Evolutionary conservation across 2,888 invertebrate species (phyloP).

Genomic region (Nephrotoma flavescens): DNA sequence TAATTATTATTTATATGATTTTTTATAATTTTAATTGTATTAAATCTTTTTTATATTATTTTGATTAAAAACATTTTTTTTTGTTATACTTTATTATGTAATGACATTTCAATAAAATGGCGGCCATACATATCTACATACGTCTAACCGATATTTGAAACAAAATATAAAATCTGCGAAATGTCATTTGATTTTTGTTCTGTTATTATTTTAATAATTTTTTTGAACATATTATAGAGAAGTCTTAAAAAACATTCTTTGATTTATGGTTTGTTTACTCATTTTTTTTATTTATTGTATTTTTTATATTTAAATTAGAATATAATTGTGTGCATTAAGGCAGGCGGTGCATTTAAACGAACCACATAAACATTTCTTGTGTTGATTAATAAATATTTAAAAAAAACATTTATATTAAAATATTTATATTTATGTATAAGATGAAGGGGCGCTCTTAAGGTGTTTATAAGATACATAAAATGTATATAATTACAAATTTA

Average conservation of each 20-base stretch:
- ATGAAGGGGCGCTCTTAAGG: background rate
- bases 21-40: background rate
- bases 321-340: background rate
- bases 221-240: background rate
- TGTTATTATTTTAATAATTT: background rate
- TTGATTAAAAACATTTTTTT: background rate
- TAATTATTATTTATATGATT: background rate
- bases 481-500: background rate
- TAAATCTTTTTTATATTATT: background rate
- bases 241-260: background rate
- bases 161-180: background rate
- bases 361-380: background rate
- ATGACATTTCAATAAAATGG: background rate
- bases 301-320: background rate
- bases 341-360: background rate
- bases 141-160: background rate
- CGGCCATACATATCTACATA: background rate
- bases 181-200: background rate
- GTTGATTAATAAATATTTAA: background rate
- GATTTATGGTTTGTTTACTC: background rate
- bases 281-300: background rate
- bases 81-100: background rate
- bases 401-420: background rate
- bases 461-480: background rate
- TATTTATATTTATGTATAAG: background rate